phyloP scores from a whole-genome alignment of 1,140 invertebrate species.

The Aphelinus certus region DNA sequence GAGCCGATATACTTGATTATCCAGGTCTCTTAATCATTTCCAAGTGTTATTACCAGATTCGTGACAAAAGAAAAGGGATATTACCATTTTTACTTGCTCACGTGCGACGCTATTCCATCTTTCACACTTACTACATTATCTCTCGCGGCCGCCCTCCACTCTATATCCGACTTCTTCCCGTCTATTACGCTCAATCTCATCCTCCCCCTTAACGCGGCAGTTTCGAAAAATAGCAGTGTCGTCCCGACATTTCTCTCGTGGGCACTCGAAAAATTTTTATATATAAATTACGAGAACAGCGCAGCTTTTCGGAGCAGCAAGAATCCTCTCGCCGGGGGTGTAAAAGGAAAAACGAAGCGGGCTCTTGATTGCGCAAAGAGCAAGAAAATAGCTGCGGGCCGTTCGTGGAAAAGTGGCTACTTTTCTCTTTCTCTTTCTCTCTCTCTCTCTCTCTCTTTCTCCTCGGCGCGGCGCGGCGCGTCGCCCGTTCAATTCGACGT shows the following conservation, averaged over 20 bases:
- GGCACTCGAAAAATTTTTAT: constrained; percentile 30
- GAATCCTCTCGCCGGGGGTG: neutral
- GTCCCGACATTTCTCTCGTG: neutral
- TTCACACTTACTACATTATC: no score
- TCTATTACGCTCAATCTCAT: neutral
- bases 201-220: neutral
- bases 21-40: no score
- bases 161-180: no score
- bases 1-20: no score
- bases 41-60: no score
- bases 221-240: constrained; percentile 30
- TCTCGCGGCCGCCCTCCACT: no score
- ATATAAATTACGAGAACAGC: constrained; percentile 14
- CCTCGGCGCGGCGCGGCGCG: neutral
- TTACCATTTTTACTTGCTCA: no score
- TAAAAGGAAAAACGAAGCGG: constrained; percentile 25
- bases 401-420: constrained; percentile 36
- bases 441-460: neutral
- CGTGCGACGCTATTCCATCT: no score
- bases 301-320: constrained; percentile 11
- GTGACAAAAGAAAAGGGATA: no score
- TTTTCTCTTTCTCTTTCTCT: constrained; percentile 14
- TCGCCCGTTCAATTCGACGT: constrained; percentile 22
- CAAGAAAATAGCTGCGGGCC: constrained; percentile 30
- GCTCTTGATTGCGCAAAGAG: constrained; percentile 19